Conservation (phyloP, 2,113 vertebrate genomes). For the Pangasianodon gigas region DNA sequence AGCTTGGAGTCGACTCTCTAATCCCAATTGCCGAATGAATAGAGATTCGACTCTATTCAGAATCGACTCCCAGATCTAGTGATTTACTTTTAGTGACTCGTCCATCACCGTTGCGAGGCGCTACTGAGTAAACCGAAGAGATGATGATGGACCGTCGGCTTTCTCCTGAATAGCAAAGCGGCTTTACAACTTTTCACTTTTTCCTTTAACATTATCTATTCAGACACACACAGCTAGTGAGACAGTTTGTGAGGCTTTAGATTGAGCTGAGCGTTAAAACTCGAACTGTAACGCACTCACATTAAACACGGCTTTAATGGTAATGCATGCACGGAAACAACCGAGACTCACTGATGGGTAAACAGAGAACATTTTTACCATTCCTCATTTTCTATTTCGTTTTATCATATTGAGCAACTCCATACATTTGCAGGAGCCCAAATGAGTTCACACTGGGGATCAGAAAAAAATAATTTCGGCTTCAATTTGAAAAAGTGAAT, state of each 20-base stretch:
- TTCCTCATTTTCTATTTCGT: constrained; percentile 63
- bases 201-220: neutral
- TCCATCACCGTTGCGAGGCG: constrained; percentile 2
- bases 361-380: constrained; percentile 46
- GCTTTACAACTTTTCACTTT: constrained; percentile 23
- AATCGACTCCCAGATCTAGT: neutral
- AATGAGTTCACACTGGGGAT: neutral
- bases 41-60: neutral
- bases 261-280: constrained; percentile 14
- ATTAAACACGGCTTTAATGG: constrained; percentile 97
- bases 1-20: neutral
- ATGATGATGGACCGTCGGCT: constrained; percentile 50
- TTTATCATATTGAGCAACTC: neutral
- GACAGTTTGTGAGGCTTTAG: neutral
- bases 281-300: constrained; percentile 68
- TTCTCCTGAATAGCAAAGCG: constrained; percentile 51
- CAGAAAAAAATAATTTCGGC: neutral
- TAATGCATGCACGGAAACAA: constrained; percentile 99
- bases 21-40: neutral
- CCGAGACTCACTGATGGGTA: constrained; percentile 99
- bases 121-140: constrained; percentile 14
- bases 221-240: neutral
- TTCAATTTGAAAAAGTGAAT: neutral
- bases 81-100: neutral
- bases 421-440: neutral